Percentiles rank a stretch among this genome's conserved stretches.
phyloP scores from a whole-genome alignment of 2,888 invertebrate species.

The Reticulitermes lucifugus region DNA sequence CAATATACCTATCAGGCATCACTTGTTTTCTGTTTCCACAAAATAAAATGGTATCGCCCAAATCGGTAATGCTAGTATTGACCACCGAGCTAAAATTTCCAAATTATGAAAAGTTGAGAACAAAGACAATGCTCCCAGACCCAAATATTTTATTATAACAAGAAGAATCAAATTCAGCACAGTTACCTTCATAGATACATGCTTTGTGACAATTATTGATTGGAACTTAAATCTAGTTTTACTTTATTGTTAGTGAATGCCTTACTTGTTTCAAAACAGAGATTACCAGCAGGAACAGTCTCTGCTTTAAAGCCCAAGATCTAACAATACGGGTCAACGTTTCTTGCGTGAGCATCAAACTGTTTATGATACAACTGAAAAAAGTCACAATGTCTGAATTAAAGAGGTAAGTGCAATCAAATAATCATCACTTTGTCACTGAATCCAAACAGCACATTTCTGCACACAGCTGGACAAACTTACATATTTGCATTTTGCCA shows the following conservation, averaged over 20 bases:
- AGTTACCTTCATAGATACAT: constrained; percentile 46
- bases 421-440: constrained; percentile 19
- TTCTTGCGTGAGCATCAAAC: constrained; percentile 2
- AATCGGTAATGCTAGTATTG: no score
- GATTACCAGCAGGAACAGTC: constrained; percentile 36
- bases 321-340: constrained; percentile 25
- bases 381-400: constrained; percentile 15
- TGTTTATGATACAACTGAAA: not conserved
- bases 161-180: constrained; percentile 49
- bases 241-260: constrained; percentile 35
- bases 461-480: not conserved
- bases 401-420: constrained; percentile 22
- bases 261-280: constrained; percentile 36
- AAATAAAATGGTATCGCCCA: no score
- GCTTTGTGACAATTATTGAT: constrained; percentile 51
- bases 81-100: not conserved
- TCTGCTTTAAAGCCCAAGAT: constrained; percentile 28
- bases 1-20: no score
- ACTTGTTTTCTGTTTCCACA: no score
- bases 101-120: not conserved
- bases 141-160: constrained; percentile 53
- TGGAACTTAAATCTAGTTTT: constrained; percentile 49
- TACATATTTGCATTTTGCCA: not conserved
- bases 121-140: constrained; percentile 46
- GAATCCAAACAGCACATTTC: constrained; percentile 4